A percentile compares a stretch with the other conserved stretches of the same genome.
Conservation (phyloP, 2,888 invertebrate genomes). For the Syrphus vitripennis region DNA sequence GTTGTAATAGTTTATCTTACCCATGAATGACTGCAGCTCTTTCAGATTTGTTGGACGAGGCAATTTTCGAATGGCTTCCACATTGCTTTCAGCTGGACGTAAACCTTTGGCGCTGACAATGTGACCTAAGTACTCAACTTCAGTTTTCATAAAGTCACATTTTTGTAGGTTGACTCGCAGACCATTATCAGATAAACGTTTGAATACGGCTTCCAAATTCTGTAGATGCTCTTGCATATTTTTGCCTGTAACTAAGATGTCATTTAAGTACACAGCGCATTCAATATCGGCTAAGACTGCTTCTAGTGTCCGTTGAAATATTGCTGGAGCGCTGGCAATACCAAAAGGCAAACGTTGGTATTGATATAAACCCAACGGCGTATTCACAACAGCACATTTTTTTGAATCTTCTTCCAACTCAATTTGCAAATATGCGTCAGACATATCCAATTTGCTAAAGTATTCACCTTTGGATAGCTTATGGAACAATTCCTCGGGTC, state of each 20-base stretch:
- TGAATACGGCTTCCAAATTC: too few relatives aligned
- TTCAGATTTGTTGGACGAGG: too few relatives aligned
- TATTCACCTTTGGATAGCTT: slow-evolving; percentile 35
- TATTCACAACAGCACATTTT: slow-evolving; percentile 28
- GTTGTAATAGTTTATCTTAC: slow-evolving; percentile 75
- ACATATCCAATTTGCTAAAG: slow-evolving; percentile 29
- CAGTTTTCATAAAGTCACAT: too few relatives aligned
- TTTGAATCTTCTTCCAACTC: slow-evolving; percentile 18
- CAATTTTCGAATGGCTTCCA: too few relatives aligned
- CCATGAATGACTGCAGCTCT: slow-evolving; percentile 74
- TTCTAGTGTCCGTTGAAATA: slow-evolving; percentile 55
- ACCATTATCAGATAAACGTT: too few relatives aligned
- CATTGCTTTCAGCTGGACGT: too few relatives aligned
- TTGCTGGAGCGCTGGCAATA: slow-evolving; percentile 38
- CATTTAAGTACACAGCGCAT: too few relatives aligned
- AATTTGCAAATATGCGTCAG: slow-evolving; percentile 30
- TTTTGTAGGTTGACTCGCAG: too few relatives aligned
- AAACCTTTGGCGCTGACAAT: too few relatives aligned
- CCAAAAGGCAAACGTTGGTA: slow-evolving; percentile 44
- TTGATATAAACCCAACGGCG: slow-evolving; percentile 25
- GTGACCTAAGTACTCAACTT: too few relatives aligned
- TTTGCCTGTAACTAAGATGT: too few relatives aligned
- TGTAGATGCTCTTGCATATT: too few relatives aligned
- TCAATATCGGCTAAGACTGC: slow-evolving; percentile 18
- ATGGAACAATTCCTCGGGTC: slow-evolving; percentile 72